phyloP scores from a whole-genome alignment of 2,888 invertebrate species.

The Danaus chrysippus region DNA sequence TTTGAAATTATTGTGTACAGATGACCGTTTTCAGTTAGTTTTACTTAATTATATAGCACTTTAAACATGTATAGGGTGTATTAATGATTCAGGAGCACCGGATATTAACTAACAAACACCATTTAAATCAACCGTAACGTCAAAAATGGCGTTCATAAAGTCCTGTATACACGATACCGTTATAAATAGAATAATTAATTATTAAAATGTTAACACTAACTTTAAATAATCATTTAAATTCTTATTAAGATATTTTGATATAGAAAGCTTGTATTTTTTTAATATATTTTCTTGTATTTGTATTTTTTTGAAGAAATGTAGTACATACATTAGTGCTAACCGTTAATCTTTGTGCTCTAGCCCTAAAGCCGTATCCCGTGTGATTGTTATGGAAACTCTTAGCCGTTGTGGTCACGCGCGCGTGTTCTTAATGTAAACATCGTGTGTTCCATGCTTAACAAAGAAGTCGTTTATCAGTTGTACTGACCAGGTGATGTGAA shows the following conservation, averaged over 20 bases:
- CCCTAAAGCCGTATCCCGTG: conserved; percentile 13
- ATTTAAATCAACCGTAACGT: conserved; percentile 57
- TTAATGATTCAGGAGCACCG: conserved; percentile 40
- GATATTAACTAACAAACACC: conserved; percentile 59
- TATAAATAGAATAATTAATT: too few relatives aligned
- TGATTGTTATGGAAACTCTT: conserved; percentile 63
- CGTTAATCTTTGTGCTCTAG: neutral
- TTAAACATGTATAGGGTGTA: conserved; percentile 1
- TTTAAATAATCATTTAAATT: too few relatives aligned
- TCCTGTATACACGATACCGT: neutral
- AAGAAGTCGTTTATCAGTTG: conserved; percentile 51
- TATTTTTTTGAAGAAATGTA: neutral
- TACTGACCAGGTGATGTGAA: neutral
- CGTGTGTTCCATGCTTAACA: conserved; percentile 47
- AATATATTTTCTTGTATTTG: neutral
- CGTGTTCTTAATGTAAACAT: conserved; percentile 72
- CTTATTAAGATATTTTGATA: neutral
- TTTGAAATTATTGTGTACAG: too few relatives aligned
- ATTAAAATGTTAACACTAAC: too few relatives aligned
- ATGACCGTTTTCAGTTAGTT: too few relatives aligned
- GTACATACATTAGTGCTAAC: neutral
- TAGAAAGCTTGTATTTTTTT: neutral
- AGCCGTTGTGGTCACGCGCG: conserved; percentile 60
- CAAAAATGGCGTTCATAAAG: conserved; percentile 6
- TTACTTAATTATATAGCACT: neutral